A percentile compares a stretch with the other conserved stretches of the same genome.
Evolutionary conservation across 2,888 invertebrate species (phyloP).

Genomic region (Lasioglossum pauxillum): DNA sequence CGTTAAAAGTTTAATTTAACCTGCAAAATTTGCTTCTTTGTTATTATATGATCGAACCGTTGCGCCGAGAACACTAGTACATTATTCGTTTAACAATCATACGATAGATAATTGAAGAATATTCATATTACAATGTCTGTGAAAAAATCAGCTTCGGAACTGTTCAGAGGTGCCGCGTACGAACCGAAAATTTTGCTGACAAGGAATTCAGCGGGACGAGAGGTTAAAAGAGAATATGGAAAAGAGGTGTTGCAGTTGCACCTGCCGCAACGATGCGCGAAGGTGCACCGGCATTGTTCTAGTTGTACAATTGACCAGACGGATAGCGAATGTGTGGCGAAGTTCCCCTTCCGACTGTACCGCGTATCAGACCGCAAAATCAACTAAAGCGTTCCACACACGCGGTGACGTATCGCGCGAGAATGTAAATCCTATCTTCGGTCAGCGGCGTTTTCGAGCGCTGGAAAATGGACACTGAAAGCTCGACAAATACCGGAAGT

Average conservation of each 20-base stretch:
- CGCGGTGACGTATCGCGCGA: constrained; percentile 26
- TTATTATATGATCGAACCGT: no score
- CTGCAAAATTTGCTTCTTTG: no score
- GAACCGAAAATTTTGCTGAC: background rate
- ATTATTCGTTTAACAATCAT: no score
- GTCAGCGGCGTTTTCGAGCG: constrained; percentile 28
- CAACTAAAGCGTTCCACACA: constrained; percentile 33
- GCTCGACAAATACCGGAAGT: constrained; percentile 59
- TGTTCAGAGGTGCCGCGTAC: no score
- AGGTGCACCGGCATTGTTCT: constrained; percentile 7
- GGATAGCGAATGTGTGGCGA: background rate
- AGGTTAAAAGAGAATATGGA: background rate
- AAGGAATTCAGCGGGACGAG: background rate
- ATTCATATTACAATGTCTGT: no score
- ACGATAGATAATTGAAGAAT: no score
- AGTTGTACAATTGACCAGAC: constrained; percentile 5
- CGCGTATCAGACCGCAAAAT: constrained; percentile 41
- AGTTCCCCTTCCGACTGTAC: constrained; percentile 27
- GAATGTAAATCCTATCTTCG: constrained; percentile 56
- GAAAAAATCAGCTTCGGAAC: no score
- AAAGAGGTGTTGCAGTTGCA: background rate
- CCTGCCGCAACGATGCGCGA: background rate
- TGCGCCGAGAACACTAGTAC: no score
- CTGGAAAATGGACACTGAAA: constrained; percentile 55
- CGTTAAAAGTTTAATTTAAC: no score